Conservation (phyloP, 2,797 vertebrate genomes). For the Coracias cyanogaster region DNA sequence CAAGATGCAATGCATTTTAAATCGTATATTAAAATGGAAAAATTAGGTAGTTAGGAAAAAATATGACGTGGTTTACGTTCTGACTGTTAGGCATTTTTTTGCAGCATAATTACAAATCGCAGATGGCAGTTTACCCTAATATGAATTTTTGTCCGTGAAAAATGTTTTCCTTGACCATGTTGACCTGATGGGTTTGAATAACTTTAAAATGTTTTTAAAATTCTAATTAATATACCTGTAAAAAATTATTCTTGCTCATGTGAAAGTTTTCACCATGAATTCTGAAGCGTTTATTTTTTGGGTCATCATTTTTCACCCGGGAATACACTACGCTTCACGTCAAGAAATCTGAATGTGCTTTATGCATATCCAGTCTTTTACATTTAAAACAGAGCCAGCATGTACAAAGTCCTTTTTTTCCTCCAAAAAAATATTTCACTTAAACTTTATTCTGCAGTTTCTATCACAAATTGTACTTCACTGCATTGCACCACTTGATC, state of each 20-base stretch:
- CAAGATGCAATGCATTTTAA: slow-evolving; percentile 4
- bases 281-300: background rate
- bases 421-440: background rate
- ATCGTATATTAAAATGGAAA: slow-evolving; percentile 27
- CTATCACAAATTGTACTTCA: background rate
- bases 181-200: background rate
- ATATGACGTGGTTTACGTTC: background rate
- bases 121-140: background rate
- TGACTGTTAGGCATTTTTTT: background rate
- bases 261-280: background rate
- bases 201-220: background rate
- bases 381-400: background rate
- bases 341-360: background rate
- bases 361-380: background rate
- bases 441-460: background rate
- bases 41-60: slow-evolving; percentile 28
- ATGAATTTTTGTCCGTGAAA: background rate
- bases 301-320: background rate
- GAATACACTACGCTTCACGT: background rate
- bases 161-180: background rate
- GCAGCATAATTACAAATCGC: background rate
- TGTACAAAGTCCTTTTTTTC: background rate
- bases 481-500: slow-evolving; percentile 13
- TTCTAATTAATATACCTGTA: background rate
- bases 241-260: background rate